Percentiles rank a stretch among this genome's conserved stretches.
phyloP scores from a whole-genome alignment of 2,113 vertebrate genomes.

The Notarius lentiginosus region DNA sequence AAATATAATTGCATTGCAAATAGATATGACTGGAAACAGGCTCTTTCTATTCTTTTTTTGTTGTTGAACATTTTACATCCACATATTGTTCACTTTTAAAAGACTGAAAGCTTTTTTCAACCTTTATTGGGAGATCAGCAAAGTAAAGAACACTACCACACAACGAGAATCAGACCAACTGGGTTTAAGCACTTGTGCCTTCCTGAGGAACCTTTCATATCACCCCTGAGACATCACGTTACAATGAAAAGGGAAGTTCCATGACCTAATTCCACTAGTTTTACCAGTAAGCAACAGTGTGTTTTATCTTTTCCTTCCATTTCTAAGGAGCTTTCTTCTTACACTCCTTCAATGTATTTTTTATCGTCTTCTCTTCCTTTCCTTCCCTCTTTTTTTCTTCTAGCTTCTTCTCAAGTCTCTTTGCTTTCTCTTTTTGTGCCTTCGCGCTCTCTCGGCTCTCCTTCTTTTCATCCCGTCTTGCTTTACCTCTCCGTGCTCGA shows the following conservation, averaged over 20 bases:
- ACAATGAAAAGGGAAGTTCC: background rate
- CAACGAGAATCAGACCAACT: background rate
- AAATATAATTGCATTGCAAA: background rate
- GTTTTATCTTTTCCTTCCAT: background rate
- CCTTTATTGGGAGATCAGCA: background rate
- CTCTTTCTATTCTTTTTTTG: background rate
- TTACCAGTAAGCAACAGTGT: background rate
- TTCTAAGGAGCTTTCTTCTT: slow-evolving; percentile 3
- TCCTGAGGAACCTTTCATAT: background rate
- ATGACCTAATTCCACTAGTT: background rate
- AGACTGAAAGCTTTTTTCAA: background rate
- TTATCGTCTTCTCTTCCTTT: slow-evolving; percentile 7
- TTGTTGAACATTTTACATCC: background rate
- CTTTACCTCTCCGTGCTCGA: slow-evolving; percentile 35
- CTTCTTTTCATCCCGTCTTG: slow-evolving; percentile 50
- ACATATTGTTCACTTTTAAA: background rate
- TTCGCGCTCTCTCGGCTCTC: slow-evolving; percentile 43
- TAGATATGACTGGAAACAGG: background rate
- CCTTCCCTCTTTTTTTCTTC: slow-evolving; percentile 43
- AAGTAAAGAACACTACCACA: background rate
- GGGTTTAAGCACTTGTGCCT: background rate
- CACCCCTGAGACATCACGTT: background rate
- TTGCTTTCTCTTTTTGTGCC: slow-evolving; percentile 30
- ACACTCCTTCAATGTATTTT: slow-evolving; percentile 36
- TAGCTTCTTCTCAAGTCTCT: slow-evolving; percentile 22